phyloP scores from a whole-genome alignment of 2,797 vertebrate species.

The Gambelia wislizenii region DNA sequence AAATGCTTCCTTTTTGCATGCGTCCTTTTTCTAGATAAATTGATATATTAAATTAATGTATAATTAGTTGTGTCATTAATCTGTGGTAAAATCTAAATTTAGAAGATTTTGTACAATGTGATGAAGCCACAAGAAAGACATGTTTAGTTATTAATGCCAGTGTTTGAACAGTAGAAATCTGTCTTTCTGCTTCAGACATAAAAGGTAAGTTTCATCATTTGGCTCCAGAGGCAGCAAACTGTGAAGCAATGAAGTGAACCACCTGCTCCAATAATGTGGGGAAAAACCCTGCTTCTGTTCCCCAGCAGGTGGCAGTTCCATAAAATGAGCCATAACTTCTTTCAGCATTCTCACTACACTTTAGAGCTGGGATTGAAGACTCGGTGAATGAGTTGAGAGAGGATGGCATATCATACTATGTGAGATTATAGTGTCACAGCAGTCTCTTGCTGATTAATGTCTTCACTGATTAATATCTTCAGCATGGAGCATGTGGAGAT shows the following conservation, averaged over 20 bases:
- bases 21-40: neutral
- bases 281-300: constrained; percentile 10
- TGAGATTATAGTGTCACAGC: constrained; percentile 38
- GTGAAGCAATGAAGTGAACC: constrained; percentile 25
- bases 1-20: too few species aligned
- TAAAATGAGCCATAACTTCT: constrained; percentile 32
- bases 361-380: constrained; percentile 27
- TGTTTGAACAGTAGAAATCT: neutral
- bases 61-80: neutral
- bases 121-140: neutral
- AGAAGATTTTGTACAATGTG: neutral
- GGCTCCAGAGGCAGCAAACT: constrained; percentile 25
- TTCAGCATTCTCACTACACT: neutral
- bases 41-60: neutral
- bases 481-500: constrained; percentile 37
- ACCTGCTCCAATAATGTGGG: constrained; percentile 9
- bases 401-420: constrained; percentile 50
- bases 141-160: neutral
- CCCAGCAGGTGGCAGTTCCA: constrained; percentile 13
- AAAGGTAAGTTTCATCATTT: constrained; percentile 12
- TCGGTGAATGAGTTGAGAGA: constrained; percentile 58
- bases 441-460: constrained; percentile 53
- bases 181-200: constrained; percentile 54
- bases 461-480: constrained; percentile 55
- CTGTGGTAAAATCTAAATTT: neutral